Percentiles rank a stretch among this genome's conserved stretches.
phyloP scores from a whole-genome alignment of 2,797 vertebrate genomes.

The Nothura maculosa region DNA sequence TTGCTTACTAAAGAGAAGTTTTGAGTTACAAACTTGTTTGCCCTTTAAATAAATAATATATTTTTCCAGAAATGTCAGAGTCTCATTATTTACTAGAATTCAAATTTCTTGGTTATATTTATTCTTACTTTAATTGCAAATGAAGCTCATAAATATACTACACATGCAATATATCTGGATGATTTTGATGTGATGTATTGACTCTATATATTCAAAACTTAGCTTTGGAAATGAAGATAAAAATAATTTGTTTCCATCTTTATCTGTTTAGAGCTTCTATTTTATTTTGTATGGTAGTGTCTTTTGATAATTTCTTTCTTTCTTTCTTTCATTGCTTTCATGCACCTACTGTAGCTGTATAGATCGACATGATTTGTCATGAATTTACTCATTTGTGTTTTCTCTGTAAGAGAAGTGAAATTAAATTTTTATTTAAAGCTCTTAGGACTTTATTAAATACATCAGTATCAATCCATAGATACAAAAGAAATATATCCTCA shows the following conservation, averaged over 20 bases:
- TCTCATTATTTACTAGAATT: not conserved
- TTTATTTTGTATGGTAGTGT: not conserved
- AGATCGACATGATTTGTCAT: not conserved
- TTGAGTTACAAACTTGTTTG: not conserved
- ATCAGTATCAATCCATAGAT: not conserved
- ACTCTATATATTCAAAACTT: not conserved
- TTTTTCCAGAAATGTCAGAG: not conserved
- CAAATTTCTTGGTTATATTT: not conserved
- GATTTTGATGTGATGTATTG: not conserved
- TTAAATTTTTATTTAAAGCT: not conserved
- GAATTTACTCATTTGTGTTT: not conserved
- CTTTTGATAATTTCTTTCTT: not conserved
- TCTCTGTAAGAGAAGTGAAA: not conserved
- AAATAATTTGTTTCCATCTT: not conserved
- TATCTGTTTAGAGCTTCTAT: not conserved
- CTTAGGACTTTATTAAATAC: not conserved
- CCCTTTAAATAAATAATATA: not conserved
- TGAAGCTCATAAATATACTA: not conserved
- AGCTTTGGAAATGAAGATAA: not conserved
- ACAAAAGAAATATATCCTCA: not conserved
- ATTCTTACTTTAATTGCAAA: not conserved
- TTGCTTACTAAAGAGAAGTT: not conserved
- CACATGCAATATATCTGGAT: not conserved
- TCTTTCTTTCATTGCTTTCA: not conserved
- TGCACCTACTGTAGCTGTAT: not conserved